phyloP scores from a whole-genome alignment of 37 sponge, comb jelly and placozoan genomes.

The Aplysina aerophoba region DNA sequence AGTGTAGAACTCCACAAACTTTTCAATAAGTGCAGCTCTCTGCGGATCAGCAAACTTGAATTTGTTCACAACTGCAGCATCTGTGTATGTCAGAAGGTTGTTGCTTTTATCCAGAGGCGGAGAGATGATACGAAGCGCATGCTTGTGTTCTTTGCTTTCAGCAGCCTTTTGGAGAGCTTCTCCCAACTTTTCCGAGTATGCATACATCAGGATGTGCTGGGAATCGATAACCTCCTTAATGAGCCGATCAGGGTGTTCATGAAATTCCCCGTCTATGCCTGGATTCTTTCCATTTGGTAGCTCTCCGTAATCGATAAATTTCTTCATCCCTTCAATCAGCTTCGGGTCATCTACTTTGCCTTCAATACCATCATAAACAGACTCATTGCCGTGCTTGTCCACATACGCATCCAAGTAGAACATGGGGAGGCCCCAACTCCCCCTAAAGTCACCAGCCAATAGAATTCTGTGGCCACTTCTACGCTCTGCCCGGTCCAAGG shows the following conservation, averaged over 20 bases:
- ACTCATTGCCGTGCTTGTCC: neutral
- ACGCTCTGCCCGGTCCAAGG: conserved; percentile 9
- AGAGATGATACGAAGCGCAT: conserved; percentile 20
- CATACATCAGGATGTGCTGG: conserved; percentile 28
- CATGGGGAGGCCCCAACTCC: conserved; percentile 39
- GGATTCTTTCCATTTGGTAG: conserved; percentile 31
- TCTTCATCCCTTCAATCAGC: conserved; percentile 13
- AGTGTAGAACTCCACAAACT: conserved; percentile 42
- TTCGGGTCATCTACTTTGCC: neutral
- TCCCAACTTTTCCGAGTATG: conserved; percentile 42
- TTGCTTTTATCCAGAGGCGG: conserved; percentile 31
- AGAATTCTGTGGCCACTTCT: conserved; percentile 1
- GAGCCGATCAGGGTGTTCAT: conserved; percentile 2
- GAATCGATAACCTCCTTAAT: neutral
- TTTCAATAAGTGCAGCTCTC: conserved; percentile 3
- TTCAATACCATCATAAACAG: conserved; percentile 28
- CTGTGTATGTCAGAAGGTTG: conserved; percentile 41
- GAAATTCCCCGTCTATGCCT: conserved; percentile 29
- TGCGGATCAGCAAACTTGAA: conserved; percentile 25
- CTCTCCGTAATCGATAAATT: conserved; percentile 15
- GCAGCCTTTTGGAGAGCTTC: conserved; percentile 23
- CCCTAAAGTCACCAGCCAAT: conserved; percentile 32
- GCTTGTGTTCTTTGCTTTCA: neutral
- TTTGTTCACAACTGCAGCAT: conserved; percentile 50
- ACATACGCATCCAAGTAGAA: conserved; percentile 46